phyloP scores from a whole-genome alignment of 2,797 vertebrate genomes.

The Spea hammondii region DNA sequence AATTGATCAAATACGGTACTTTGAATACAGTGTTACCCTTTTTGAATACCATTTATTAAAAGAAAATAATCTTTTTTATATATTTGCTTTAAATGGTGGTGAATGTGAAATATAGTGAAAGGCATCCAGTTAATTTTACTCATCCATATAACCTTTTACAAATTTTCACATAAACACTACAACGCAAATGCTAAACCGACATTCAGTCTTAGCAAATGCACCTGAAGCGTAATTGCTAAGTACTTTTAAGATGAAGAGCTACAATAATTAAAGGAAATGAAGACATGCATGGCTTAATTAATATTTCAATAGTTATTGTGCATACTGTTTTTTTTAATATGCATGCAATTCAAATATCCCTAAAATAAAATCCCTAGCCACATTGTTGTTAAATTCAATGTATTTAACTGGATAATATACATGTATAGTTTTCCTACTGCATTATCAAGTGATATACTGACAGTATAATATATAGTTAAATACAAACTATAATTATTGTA shows the following conservation, averaged over 20 bases:
- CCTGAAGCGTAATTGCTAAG: background rate
- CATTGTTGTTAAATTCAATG: background rate
- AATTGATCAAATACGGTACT: too few relatives aligned
- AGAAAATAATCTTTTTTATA: too few relatives aligned
- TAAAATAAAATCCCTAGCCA: too few relatives aligned
- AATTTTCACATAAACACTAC: background rate
- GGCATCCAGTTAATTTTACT: too few relatives aligned
- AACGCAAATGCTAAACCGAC: too few relatives aligned
- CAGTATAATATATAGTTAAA: slow-evolving; percentile 13
- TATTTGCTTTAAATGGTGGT: too few relatives aligned
- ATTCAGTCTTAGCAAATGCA: background rate
- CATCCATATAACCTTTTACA: too few relatives aligned
- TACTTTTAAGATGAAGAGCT: background rate
- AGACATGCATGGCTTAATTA: background rate
- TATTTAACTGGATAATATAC: background rate
- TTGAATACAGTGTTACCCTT: too few relatives aligned
- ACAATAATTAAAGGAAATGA: background rate
- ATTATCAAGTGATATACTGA: background rate
- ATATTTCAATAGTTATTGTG: background rate
- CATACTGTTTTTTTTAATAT: background rate
- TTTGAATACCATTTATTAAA: too few relatives aligned
- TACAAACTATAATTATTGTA: slow-evolving; percentile 32
- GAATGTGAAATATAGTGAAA: too few relatives aligned
- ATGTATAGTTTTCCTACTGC: background rate
- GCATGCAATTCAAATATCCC: background rate